Evolutionary conservation across 2,797 vertebrate genomes (phyloP), one percentile per base, ranked within the genome.

Genomic region (Gymnoscopelus microlampas): DNA sequence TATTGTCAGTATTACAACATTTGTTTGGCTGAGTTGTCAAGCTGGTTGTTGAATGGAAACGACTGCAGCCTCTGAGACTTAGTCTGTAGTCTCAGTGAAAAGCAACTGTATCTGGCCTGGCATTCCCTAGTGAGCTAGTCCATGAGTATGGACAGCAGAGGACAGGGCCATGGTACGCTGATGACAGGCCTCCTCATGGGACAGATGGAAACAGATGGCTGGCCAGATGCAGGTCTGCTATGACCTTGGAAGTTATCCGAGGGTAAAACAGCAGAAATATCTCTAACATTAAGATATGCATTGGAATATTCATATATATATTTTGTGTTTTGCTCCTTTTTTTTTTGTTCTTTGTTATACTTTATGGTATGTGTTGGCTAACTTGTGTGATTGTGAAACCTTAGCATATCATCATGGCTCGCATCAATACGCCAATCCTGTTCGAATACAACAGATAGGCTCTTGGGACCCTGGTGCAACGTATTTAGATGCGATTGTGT

Each of bases 201-300:
- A 89, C 15, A 64, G 54, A 50, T 47, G 75, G 59, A 83, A 88
- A 86, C 92, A 94, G 92, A 93, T 93, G 92, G 92, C 77, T 66
- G 72, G 80, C 80, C 90, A 92, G 90, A 92, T 91, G 90, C 76
- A 77, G 78, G 80, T 70, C 79, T 65, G 78, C 70, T 74, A 79
- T 89, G 89, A 93, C 93, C 93, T 94, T 92, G 82, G 83, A 85
- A 50, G 66, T 68, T 15, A 76, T 63, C 26, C 35, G 80, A 75
- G 76, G 68, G 77, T 74, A 75, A 83, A 80, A 53, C 67, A 77
- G 80, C 60, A 60, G 55, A 81, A 76, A 68, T 54, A 66, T 81
- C 81, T 78, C 59, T 65, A 61, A 81, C 76, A 68, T 51, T 63
- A 60, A 44, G 8, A 29, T 15, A 26, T 71, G 72, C 53, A 44